Base-by-base conservation (phyloP, 1,140 invertebrate species). In the Drosophila elegans region DNA sequence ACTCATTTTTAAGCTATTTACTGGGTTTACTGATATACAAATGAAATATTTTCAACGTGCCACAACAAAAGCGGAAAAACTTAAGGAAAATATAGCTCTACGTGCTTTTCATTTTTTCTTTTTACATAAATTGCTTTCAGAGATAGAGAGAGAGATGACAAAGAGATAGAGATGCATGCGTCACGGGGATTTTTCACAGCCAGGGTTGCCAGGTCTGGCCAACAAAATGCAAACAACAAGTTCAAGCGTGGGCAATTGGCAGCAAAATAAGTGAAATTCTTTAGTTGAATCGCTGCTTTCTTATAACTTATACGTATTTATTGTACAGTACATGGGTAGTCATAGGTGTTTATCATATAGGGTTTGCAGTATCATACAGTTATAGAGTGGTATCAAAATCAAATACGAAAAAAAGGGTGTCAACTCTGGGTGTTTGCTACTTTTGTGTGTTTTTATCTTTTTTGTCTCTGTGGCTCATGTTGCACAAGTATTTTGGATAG, bases 161-260 rank as follows among this genome's bases (percentile, higher is more conserved):
- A 2, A 53, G 9, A 44, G 29, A 16, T 38, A 32, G 16, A 45
- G 11, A 21, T 56, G 67, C 67, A 71, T 71, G 67, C 67, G n/a
- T 57, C 49, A 29, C 38, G 25, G 62, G 39, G 5, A 5, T 7
- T 67, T 46, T 29, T 39, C 39, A 71, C 46, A 56, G 68, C 68
- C 68, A 69, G 68, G 68, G 52, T 71, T 71, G 64, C 68, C 66
- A 57, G 21, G 68, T 64, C 67, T 69, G 44, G 55, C 36, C 41
- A 71, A 71, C 51, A 71, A 71, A 71, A 71, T 71, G 68, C 68
- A 71, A 71, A 49, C 64, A 71, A 71, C 68, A 71, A 71, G 52
- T 34, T 56, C 69, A 71, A 71, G 68, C 68, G 38, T 27, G 32
- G 45, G 44, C 67, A 49, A 56, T 69, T 36, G 42, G 39, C 60